A percentile compares a stretch with the other conserved stretches of the same genome.
Evolutionary conservation across 2,797 vertebrate genomes (phyloP).

Genomic region (Chaetodon trifasciatus): DNA sequence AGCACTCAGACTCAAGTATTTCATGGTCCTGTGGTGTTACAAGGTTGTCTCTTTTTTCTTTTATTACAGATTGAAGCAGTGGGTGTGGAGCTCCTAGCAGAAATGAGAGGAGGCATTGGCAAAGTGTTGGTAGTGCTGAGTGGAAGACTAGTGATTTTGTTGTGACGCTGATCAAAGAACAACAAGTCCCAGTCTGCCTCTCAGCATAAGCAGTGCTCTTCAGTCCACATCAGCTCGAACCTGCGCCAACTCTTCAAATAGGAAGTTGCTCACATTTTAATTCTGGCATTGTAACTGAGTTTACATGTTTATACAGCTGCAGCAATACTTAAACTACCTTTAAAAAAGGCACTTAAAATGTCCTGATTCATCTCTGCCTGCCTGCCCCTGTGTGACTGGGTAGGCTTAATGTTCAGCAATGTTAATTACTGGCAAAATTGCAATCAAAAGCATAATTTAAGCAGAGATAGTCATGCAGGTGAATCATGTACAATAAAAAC

Average conservation of each 20-base stretch:
- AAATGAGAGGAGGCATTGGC: slow-evolving; percentile 15
- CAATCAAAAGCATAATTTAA: slow-evolving; percentile 49
- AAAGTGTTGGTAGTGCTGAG: slow-evolving; percentile 76
- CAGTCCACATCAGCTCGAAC: slow-evolving; percentile 58
- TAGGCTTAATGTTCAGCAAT: slow-evolving; percentile 20
- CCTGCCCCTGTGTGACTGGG: slow-evolving; percentile 3
- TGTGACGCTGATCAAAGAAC: slow-evolving; percentile 82
- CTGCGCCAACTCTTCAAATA: slow-evolving; percentile 15
- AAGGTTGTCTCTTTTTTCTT: slow-evolving; percentile 45
- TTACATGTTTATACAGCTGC: slow-evolving; percentile 44
- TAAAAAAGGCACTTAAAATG: slow-evolving; percentile 34
- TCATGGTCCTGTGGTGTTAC: slow-evolving; percentile 26
- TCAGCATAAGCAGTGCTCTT: slow-evolving; percentile 76
- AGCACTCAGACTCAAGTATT: not conserved
- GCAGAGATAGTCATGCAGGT: not conserved
- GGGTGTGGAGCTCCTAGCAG: slow-evolving; percentile 22
- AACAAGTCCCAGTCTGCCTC: slow-evolving; percentile 88
- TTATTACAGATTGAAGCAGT: slow-evolving; percentile 55
- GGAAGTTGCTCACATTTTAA: slow-evolving; percentile 6
- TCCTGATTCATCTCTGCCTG: slow-evolving; percentile 26
- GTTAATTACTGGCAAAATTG: slow-evolving; percentile 48
- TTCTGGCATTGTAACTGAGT: slow-evolving; percentile 22
- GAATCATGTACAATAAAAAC: slow-evolving; percentile 44
- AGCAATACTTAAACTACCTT: slow-evolving; percentile 13
- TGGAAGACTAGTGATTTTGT: slow-evolving; percentile 89